These are phyloP conservation scores for Atta cephalotes DNA, from an alignment of 1,140 invertebrate genomes.

Conservation along the genomic window DNA sequence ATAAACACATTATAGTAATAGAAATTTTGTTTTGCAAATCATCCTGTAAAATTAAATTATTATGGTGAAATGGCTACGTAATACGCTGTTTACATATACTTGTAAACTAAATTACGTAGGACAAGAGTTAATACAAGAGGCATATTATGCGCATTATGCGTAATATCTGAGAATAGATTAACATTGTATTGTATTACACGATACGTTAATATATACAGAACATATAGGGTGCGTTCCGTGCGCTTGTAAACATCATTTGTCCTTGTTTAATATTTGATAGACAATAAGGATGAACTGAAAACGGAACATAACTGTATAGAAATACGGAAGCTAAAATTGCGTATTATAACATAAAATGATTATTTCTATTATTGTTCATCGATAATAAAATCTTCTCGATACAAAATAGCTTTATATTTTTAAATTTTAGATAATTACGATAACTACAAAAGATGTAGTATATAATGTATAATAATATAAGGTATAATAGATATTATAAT, in stretches of 20 bases:
- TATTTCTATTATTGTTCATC: neutral
- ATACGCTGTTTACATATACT: neutral
- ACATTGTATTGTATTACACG: slow-evolving; percentile 13
- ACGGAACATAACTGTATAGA: neutral
- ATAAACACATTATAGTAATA: neutral
- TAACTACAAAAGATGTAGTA: neutral
- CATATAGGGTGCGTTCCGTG: too few species aligned
- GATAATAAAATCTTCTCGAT: neutral
- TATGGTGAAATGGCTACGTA: neutral
- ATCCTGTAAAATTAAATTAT: neutral
- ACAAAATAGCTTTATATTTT: neutral
- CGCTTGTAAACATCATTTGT: too few species aligned
- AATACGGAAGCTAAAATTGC: neutral
- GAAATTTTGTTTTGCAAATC: slow-evolving; percentile 15
- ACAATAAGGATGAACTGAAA: too few species aligned
- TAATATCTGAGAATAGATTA: slow-evolving; percentile 12
- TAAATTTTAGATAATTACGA: neutral
- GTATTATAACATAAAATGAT: neutral
- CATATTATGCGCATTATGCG: neutral
- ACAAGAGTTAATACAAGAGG: neutral
- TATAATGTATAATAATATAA: neutral
- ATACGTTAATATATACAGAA: neutral
- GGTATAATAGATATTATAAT: slow-evolving; percentile 10
- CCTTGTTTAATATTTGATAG: too few species aligned
- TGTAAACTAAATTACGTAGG: slow-evolving; percentile 33